Evolutionary conservation across 2,797 vertebrate genomes (phyloP).

Genomic region (Pangasius sanitwongsei): DNA sequence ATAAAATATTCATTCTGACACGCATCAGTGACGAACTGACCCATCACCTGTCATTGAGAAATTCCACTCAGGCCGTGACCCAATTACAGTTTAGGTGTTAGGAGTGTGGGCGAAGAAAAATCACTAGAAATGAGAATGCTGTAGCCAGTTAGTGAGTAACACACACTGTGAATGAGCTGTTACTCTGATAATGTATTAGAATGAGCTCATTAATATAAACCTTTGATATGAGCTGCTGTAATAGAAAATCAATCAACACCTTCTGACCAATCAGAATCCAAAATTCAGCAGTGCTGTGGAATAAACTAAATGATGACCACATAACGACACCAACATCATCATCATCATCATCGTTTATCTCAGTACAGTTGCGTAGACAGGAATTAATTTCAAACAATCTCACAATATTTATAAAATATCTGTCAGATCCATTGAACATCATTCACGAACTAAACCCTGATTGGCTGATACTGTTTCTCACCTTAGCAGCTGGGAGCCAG

Average conservation of each 20-base stretch:
- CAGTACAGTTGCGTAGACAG: background rate
- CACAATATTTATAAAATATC: background rate
- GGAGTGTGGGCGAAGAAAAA: background rate
- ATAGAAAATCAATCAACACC: background rate
- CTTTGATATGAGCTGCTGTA: background rate
- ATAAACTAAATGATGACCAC: background rate
- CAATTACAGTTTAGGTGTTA: background rate
- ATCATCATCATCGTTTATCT: background rate
- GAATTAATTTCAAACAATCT: background rate
- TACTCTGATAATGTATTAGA: background rate
- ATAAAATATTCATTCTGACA: conserved; percentile 23
- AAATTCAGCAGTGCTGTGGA: background rate
- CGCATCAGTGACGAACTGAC: background rate
- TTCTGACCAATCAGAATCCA: background rate
- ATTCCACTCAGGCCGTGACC: background rate
- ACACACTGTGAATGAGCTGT: background rate
- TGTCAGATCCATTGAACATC: background rate
- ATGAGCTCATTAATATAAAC: background rate
- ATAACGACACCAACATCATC: background rate
- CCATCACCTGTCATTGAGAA: background rate
- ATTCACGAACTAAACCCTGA: background rate
- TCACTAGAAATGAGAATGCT: background rate
- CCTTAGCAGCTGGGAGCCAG: background rate
- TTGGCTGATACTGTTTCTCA: background rate
- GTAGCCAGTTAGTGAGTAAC: background rate